phyloP scores from a whole-genome alignment of 1,140 invertebrate species.

The Ephestia elutella region DNA sequence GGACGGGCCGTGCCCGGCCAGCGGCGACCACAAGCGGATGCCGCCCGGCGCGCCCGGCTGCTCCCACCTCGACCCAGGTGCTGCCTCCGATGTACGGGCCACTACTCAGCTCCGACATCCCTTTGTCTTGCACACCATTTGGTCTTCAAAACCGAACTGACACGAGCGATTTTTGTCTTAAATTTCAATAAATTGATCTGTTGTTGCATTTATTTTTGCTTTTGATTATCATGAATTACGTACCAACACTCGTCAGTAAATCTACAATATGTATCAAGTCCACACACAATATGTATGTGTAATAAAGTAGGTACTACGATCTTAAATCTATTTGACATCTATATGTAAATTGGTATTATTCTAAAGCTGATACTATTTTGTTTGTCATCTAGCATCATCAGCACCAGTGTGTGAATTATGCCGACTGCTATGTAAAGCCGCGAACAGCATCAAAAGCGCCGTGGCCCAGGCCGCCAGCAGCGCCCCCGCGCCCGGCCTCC shows the following conservation, averaged over 20 bases:
- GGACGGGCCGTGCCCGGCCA: slow-evolving; percentile 15
- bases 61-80: slow-evolving; percentile 62
- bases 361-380: not conserved
- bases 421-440: slow-evolving; percentile 48
- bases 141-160: not conserved
- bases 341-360: not conserved
- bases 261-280: too few species aligned
- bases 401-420: slow-evolving; percentile 41
- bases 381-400: slow-evolving; percentile 30
- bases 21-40: slow-evolving; percentile 25
- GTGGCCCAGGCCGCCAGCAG: slow-evolving; percentile 43
- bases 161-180: not conserved
- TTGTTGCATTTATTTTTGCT: not conserved
- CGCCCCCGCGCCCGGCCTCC: slow-evolving; percentile 14
- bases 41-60: slow-evolving; percentile 27
- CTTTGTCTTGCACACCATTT: not conserved
- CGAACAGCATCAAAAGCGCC: slow-evolving; percentile 60
- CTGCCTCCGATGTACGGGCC: slow-evolving; percentile 60
- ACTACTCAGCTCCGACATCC: slow-evolving; percentile 15
- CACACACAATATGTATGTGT: too few species aligned
- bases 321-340: not conserved
- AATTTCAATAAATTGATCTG: not conserved
- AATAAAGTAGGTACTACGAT: too few species aligned
- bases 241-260: not conserved
- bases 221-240: not conserved